Conservation (phyloP, 2,113 vertebrate species). For the Leucopternis melanops region DNA sequence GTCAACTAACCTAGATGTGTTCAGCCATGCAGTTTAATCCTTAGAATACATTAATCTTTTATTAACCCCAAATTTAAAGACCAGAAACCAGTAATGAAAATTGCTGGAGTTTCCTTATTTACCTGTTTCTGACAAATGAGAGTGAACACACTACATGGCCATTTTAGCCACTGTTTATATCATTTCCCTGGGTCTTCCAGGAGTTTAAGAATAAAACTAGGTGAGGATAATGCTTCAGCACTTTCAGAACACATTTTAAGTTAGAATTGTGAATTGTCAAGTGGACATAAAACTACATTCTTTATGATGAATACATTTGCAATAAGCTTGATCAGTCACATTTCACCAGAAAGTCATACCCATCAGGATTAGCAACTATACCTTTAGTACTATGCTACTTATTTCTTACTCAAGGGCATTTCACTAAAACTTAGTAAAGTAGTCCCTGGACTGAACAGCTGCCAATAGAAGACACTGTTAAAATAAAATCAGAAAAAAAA, state of each 20-base stretch:
- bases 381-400: background rate
- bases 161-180: background rate
- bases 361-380: background rate
- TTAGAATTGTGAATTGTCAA: background rate
- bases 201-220: background rate
- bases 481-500: background rate
- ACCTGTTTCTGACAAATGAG: background rate
- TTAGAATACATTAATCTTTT: conserved; percentile 66
- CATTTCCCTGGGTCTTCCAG: background rate
- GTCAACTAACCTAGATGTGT: conserved; percentile 63
- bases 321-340: background rate
- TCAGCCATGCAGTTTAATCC: conserved; percentile 73
- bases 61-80: background rate
- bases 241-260: background rate
- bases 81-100: background rate
- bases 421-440: background rate
- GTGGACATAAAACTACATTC: background rate
- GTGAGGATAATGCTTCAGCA: background rate
- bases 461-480: background rate
- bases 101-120: background rate
- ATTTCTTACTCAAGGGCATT: background rate
- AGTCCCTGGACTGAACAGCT: background rate
- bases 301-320: background rate
- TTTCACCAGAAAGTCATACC: background rate
- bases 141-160: background rate